Evolutionary conservation across 2,797 vertebrate genomes (phyloP), one percentile per base, ranked within the genome.

Genomic region (Cynodonichthys magdalenae): DNA sequence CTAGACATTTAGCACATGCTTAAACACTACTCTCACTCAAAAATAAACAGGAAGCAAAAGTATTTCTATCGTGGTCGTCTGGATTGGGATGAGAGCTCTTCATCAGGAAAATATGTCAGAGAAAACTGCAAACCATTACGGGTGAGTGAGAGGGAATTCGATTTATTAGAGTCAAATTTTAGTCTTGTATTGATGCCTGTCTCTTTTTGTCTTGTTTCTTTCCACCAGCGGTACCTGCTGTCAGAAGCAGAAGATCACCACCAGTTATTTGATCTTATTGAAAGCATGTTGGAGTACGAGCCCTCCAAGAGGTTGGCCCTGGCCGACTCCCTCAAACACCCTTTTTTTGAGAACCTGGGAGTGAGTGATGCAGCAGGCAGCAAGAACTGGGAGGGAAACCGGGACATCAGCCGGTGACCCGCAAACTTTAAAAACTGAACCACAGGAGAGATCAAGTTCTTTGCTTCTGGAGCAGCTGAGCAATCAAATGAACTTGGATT

Each of bases 331-430:
- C 92, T 98, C 62, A 96, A 96, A 60, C 97, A 99, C 67, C 95
- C 96, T 0, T 99, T 98, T 90, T 99, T 99, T 15, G 91, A 93
- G 69, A 88, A 39, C 11, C 65, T 76, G 0, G 64, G 63, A 5
- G 7, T n/a, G 0, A 36, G 75, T 2, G 93, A 94, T 6, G 86
- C 89, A 1, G 55, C 76, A 0, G 76, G 91, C 49, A 83, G 90
- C 81, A 95, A 94, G 85, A 93, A 29, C 85, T 99, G 97, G 97
- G 98, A 98, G 87, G 95, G 94, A 29, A 97, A 95, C 87, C 92
- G 98, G 0, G 97, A 99, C 93, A 98, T 99, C 92, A 99, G 98
- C 91, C 96, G 97, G 95, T 99, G 97, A 99, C 93, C 76, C 73
- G 1, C 6, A 39, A 62, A 54, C 50, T 63, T 58, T 59, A 73